Percentiles rank a stretch among this genome's conserved stretches.
These are phyloP conservation scores for Kradibia gibbosae DNA, from an alignment of 1,140 invertebrate species.

Conservation along the genomic window DNA sequence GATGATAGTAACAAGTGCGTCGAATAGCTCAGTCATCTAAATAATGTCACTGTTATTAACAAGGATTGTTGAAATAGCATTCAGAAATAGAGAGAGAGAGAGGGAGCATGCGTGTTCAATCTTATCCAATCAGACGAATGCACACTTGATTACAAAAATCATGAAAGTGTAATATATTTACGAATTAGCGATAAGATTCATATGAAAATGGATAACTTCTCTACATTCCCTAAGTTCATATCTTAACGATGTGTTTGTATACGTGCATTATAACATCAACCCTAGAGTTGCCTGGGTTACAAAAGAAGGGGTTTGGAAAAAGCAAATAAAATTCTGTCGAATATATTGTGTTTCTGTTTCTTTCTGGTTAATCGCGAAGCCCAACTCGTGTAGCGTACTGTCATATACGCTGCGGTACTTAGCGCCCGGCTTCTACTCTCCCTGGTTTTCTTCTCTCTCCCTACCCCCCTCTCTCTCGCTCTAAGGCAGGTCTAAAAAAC, in stretches of 20 bases:
- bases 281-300: too few relatives aligned
- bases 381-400: neutral
- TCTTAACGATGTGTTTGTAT: too few relatives aligned
- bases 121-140: neutral
- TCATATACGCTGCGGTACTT: neutral
- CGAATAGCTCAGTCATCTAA: neutral
- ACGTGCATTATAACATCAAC: too few relatives aligned
- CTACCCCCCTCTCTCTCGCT: neutral
- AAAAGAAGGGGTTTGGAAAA: too few relatives aligned
- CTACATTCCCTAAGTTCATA: too few relatives aligned
- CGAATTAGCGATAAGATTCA: too few relatives aligned
- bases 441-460: neutral
- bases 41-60: neutral
- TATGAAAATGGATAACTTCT: too few relatives aligned
- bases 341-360: too few relatives aligned
- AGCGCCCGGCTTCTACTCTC: neutral
- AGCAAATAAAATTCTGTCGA: too few relatives aligned
- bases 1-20: neutral
- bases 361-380: neutral
- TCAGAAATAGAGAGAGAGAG: neutral
- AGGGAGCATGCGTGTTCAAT: neutral
- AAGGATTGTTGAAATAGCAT: too few relatives aligned
- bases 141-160: neutral
- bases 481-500: constrained; percentile 61
- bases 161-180: too few relatives aligned